phyloP scores from a whole-genome alignment of 2,113 vertebrate species.

The Pterocles gutturalis region DNA sequence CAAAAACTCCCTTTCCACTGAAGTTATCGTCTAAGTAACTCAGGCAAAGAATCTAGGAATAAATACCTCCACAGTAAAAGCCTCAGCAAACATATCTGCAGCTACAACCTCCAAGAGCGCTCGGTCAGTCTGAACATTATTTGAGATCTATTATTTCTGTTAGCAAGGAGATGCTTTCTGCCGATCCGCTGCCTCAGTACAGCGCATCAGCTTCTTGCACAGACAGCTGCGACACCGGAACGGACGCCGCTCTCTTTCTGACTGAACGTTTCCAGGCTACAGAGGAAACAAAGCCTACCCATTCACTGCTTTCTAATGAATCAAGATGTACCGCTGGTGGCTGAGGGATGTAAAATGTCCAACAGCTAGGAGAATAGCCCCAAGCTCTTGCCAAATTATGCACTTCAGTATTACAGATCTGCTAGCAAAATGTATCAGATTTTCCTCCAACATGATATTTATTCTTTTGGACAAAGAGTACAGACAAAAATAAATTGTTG shows the following conservation, averaged over 20 bases:
- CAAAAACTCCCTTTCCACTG: not conserved
- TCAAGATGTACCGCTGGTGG: conserved; percentile 21
- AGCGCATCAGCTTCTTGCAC: not conserved
- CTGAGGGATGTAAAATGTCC: conserved; percentile 37
- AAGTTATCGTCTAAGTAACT: not conserved
- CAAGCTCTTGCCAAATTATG: conserved; percentile 52
- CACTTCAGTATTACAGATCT: conserved; percentile 39
- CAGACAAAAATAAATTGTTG: conserved; percentile 8
- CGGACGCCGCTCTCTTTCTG: not conserved
- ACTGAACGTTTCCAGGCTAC: not conserved
- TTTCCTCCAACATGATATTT: not conserved
- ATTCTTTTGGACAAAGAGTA: conserved; percentile 19
- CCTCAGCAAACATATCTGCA: not conserved
- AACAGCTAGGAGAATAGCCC: conserved; percentile 34
- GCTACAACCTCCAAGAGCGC: not conserved
- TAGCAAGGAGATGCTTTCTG: not conserved
- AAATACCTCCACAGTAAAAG: not conserved
- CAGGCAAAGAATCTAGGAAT: not conserved
- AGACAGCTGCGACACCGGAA: not conserved
- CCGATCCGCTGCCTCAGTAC: not conserved
- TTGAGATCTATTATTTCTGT: not conserved
- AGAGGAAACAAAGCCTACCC: conserved; percentile 16
- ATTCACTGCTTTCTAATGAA: not conserved
- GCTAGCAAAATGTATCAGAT: conserved; percentile 42
- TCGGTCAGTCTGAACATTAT: not conserved